phyloP scores from a whole-genome alignment of 2,113 vertebrate genomes.

The Thermophis baileyi region DNA sequence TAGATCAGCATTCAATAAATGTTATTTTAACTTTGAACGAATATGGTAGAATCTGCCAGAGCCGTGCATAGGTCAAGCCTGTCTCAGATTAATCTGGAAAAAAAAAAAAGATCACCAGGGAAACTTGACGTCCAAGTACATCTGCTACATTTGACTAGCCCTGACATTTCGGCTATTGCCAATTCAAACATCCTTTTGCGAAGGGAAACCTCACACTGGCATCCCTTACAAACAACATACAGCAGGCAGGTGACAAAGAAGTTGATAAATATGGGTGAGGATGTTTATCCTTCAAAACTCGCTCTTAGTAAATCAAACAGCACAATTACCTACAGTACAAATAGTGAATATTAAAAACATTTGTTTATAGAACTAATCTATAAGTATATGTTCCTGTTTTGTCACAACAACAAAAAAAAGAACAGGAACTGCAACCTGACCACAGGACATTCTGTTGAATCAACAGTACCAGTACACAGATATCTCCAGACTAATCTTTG shows the following conservation, averaged over 20 bases:
- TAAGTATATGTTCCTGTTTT: background rate
- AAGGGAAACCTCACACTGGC: constrained; percentile 33
- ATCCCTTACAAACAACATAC: constrained; percentile 4
- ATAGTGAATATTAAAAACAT: background rate
- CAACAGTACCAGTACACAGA: background rate
- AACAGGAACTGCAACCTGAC: no score
- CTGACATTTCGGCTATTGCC: constrained; percentile 43
- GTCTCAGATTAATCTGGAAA: background rate
- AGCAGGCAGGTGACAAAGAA: constrained; percentile 32
- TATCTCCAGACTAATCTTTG: background rate
- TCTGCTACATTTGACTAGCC: constrained; percentile 7
- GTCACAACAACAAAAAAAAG: background rate
- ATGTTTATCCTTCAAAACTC: background rate
- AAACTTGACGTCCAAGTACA: constrained; percentile 3
- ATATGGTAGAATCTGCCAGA: background rate
- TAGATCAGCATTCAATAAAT: background rate
- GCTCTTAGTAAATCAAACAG: background rate
- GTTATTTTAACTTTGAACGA: background rate
- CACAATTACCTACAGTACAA: background rate
- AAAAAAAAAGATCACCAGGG: background rate
- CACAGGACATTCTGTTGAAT: background rate
- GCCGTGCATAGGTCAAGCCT: background rate
- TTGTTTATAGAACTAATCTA: background rate
- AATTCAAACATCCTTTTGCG: constrained; percentile 26
- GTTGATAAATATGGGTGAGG: constrained; percentile 32